Evolutionary conservation across 2,797 vertebrate species (phyloP), one percentile per base, ranked within the genome.

Genomic region (Neosilurus mollespiculum): DNA sequence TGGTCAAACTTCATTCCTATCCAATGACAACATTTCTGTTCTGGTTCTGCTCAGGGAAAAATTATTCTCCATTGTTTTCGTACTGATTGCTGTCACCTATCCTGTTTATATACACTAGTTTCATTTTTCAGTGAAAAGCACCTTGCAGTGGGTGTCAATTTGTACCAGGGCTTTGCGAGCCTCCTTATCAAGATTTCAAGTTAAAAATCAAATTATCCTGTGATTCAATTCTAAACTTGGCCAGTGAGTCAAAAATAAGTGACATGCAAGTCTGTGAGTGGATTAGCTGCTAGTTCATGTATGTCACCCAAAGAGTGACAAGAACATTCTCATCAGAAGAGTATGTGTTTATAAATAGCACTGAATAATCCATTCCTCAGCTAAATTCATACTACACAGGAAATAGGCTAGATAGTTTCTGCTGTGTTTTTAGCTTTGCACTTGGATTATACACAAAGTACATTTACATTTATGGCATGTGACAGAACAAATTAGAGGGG

Each of bases 111-210:
- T 26, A 51, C n/a, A 30, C 15, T 16, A 56, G 37, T 79, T 59
- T 54, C 67, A n/a, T 6, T 1, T 66, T 67, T 37, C 22, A 65
- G 0, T 58, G 78, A 61, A 84, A 80, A 75, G 61, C 62, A 26
- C 70, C 70, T 34, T 24, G 20, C 37, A 6, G 22, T 56, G 59
- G n/a, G 12, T 67, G 24, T 69, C 70, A 56, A 16, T 49, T 9
- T 6, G 26, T 12, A 9, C 43, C 18, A 14, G 7, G 37, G 53
- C 65, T 67, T 43, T 11, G 2, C 3, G 2, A 58, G 34, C 16
- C 22, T 76, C 70, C 62, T 67, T 84, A 84, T 76, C 78, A 67
- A n/a, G 78, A 18, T 71, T 65, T 53, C 6, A 18, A 66, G 59
- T 84, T 26, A 49, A 84, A 70, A 62, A n/a, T 18, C 7, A 7